These are phyloP conservation scores for Meandrina meandrites DNA, from an alignment of 92 coral and sea anemone genomes.

Conservation along the genomic window DNA sequence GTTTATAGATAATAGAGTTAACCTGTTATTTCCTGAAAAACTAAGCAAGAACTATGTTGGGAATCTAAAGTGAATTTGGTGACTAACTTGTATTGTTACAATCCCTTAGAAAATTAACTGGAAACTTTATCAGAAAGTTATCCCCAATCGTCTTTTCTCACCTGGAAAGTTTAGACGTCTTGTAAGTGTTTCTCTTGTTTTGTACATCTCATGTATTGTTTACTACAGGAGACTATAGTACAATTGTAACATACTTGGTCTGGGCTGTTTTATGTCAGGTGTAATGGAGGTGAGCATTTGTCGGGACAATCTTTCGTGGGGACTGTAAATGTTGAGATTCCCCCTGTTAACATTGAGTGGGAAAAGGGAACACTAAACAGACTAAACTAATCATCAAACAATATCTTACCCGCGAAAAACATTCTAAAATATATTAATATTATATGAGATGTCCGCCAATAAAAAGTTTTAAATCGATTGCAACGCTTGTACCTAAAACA, in stretches of 20 bases:
- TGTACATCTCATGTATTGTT: neutral
- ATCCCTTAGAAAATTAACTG: conserved; percentile 21
- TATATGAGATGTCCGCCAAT: no score
- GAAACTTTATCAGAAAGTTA: conserved; percentile 18
- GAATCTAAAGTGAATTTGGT: neutral
- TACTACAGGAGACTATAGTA: neutral
- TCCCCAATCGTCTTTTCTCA: neutral
- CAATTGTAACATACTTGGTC: neutral
- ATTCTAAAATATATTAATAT: no score
- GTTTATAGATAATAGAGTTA: no score
- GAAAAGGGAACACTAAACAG: no score
- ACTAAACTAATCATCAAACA: no score
- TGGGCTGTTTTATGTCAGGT: no score
- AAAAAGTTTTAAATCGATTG: neutral
- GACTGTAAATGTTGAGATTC: no score
- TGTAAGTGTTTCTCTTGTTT: conserved; percentile 3
- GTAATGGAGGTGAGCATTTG: no score
- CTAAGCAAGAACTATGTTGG: neutral
- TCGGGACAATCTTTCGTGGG: no score
- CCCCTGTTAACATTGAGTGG: no score
- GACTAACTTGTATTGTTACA: neutral
- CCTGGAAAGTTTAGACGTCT: conserved; percentile 6
- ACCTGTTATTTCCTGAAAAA: no score
- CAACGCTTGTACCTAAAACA: neutral
- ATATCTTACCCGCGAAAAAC: no score